These are phyloP conservation scores for Wasmannia auropunctata DNA, from an alignment of 1,140 invertebrate genomes.

Conservation along the genomic window DNA sequence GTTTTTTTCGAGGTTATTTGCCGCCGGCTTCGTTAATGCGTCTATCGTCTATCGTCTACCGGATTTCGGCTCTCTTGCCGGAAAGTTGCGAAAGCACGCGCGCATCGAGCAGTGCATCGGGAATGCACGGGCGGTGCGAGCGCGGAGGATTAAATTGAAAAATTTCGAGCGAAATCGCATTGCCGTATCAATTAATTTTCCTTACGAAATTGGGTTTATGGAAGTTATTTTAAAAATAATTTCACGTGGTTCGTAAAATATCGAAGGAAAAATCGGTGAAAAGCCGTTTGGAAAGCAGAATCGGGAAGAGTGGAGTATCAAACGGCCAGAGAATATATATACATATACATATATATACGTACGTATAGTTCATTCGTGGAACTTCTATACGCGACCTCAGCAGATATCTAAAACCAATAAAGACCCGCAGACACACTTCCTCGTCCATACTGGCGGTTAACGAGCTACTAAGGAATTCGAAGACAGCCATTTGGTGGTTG, in stretches of 20 bases:
- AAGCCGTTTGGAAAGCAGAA: neutral
- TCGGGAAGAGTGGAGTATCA: slow-evolving; percentile 1
- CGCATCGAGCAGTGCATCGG: neutral
- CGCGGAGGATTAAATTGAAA: slow-evolving; percentile 22
- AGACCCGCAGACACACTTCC: slow-evolving; percentile 52
- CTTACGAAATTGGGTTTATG: slow-evolving; percentile 19
- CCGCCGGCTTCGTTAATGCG: slow-evolving; percentile 1
- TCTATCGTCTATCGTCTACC: neutral
- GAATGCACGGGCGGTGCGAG: neutral
- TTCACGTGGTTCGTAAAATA: slow-evolving; percentile 5
- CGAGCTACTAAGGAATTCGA: slow-evolving; percentile 58
- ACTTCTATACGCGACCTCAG: slow-evolving; percentile 31
- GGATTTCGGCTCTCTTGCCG: neutral
- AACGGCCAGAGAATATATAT: neutral
- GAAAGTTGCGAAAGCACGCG: neutral
- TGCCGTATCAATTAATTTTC: slow-evolving; percentile 5
- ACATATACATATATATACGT: neutral
- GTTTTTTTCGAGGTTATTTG: neutral
- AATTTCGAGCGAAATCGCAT: neutral
- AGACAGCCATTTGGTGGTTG: slow-evolving; percentile 65
- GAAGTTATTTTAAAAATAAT: slow-evolving; percentile 21
- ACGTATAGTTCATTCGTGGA: neutral
- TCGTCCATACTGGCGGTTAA: slow-evolving; percentile 51
- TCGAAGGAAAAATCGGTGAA: neutral
- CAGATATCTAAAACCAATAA: slow-evolving; percentile 66